Evolutionary conservation across 1,140 invertebrate species (phyloP).

Genomic region (Achroia grisella): DNA sequence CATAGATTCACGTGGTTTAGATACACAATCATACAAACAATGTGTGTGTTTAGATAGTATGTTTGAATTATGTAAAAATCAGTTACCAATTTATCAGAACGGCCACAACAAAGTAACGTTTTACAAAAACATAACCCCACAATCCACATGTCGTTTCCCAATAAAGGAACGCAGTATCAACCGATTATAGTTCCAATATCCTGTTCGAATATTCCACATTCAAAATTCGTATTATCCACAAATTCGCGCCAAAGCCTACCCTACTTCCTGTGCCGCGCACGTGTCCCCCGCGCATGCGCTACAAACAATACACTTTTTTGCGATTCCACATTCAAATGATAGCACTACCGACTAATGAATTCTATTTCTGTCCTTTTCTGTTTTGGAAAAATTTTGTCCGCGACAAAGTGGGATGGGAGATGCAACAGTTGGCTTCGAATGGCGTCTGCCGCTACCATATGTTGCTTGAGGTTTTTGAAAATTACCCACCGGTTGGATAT

Average conservation of each 20-base stretch:
- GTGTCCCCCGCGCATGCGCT: conserved; percentile 40
- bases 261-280: conserved; percentile 42
- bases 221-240: conserved; percentile 44
- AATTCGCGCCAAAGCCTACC: conserved; percentile 63
- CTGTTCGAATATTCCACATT: conserved; percentile 40
- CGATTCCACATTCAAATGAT: conserved; percentile 56
- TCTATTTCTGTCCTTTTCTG: conserved; percentile 30
- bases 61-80: too few relatives aligned
- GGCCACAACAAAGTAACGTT: too few relatives aligned
- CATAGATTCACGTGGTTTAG: too few relatives aligned
- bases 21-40: too few relatives aligned
- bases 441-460: conserved; percentile 66
- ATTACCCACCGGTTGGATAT: conserved; percentile 40
- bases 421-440: conserved; percentile 50
- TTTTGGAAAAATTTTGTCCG: conserved; percentile 6
- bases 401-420: conserved; percentile 27
- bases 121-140: conserved; percentile 11
- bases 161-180: conserved; percentile 23
- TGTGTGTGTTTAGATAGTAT: too few relatives aligned
- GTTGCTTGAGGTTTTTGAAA: conserved; percentile 63
- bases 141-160: conserved; percentile 50
- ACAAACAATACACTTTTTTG: conserved; percentile 58
- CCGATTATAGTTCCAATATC: conserved; percentile 57
- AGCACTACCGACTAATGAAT: conserved; percentile 61
- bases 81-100: too few relatives aligned